Base-by-base conservation (phyloP, 2,113 vertebrate species). In the Chlorocebus sabaeus region DNA sequence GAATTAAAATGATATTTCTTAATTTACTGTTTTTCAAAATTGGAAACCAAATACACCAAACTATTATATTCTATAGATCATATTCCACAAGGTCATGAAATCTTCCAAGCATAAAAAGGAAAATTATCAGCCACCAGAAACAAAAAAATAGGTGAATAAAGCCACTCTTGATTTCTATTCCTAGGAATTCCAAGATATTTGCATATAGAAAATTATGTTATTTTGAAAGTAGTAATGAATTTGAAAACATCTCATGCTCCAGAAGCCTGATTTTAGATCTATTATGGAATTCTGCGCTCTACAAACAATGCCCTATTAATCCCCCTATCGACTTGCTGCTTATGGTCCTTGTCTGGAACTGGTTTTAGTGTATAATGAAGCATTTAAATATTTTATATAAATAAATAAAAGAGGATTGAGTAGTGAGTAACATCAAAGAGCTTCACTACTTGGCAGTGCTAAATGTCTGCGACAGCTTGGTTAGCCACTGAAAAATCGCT, bases 401-500 rank as follows among this genome's bases (percentile, higher is more conserved):
- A 97, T 75, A 97, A 97, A 80, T 79, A 96, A 76, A 98, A 82
- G 93, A 2, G 8, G 32, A 83, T 67, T 79, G 87, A 92, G 72
- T 10, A 64, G 5, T 35, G 48, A 92, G 72, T 3, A n/a, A 22
- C 25, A 87, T 95, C 80, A 27, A 80, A 82, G 40, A 93, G 11
- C 64, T 96, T 96, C 92, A 98, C 61, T 61, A 25, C 83, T 4
- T 2, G 0, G 0, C 85, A 64, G 84, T 5, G 25, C 43, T 94
- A 92, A 98, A 95, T 93, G 90, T 22, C n/a, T 76, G 93, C 0
- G 55, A 94, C 97, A 93, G 86, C 85, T 89, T 94, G 94, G 92
- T 96, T 95, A 98, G 92, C 94, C 85, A 79, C 94, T 86, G 97
- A 98, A 92, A 97, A 91, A 96, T 97, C 73, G 32, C 85, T 83